Evolutionary conservation across 2,113 vertebrate species (phyloP), one percentile per base, ranked within the genome.

Genomic region (Ciconia boyciana): DNA sequence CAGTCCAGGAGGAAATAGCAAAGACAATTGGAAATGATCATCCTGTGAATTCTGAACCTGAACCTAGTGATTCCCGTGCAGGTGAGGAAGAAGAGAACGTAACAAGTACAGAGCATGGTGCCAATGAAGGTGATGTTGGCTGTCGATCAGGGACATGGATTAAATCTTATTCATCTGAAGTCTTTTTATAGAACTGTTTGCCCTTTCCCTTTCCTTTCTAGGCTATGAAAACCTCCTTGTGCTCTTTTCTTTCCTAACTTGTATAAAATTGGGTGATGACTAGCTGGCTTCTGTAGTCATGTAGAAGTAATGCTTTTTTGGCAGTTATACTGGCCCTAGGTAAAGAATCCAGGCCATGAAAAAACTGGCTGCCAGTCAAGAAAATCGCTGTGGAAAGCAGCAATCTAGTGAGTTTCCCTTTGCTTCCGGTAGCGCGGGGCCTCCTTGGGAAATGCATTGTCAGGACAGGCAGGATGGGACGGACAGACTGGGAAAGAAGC

Each of bases 1-100:
- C 97, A 97, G 98, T 98, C 74, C 98, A 98, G 97, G 98, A 98
- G 90, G 98, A 98, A 95, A 97, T 97, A 74, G 97, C 96, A 32
- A 98, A 97, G 44, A 97, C 97, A 49, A 94, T 97, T 70, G 93
- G 96, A 90, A 95, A 97, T 10, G 92, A 94, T 88, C 74, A 81
- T 22, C 93, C 79, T 21, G 86, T 94, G 90, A 94, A 95, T 90
- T 97, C 97, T 48, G 98, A 98, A 49, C 97, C 98, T 9, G 97
- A 98, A 69, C 79, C 98, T 80, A 98, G 97, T 64, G 97, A 98
- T 96, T 97, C 96, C 75, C 97, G 93, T 51, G 94, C 97, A 6
- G 98, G 97, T 13, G 98, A 98, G 20, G 97, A 98, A 32, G 98
- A 98, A 34, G 97, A 97, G 34, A 94, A 92, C 1, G 15, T 69